A percentile compares a stretch with the other conserved stretches of the same genome.
Conservation (phyloP, 2,113 vertebrate genomes). For the Sorex araneus region DNA sequence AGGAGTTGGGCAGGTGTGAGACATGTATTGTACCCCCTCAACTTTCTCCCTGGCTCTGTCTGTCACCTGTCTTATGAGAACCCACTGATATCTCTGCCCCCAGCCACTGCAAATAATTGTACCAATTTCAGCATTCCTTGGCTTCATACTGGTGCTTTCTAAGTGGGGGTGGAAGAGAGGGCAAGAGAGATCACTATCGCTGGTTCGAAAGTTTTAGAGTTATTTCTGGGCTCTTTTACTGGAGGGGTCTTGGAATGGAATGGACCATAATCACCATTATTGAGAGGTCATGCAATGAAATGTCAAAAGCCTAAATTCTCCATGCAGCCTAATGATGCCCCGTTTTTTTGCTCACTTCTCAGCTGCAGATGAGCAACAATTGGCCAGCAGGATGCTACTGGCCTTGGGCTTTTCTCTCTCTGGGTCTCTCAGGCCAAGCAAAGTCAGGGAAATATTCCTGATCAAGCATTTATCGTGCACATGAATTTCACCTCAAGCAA, state of each 20-base stretch:
- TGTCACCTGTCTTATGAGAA: not conserved
- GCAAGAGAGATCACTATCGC: not conserved
- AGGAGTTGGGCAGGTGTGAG: too few species aligned
- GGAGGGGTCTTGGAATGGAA: not conserved
- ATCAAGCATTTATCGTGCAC: conserved; percentile 67
- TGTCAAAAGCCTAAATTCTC: conserved; percentile 37
- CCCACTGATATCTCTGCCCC: not conserved
- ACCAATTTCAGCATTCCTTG: not conserved
- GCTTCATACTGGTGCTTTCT: not conserved
- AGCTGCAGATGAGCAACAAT: conserved; percentile 1
- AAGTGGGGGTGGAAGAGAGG: not conserved
- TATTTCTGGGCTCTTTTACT: not conserved
- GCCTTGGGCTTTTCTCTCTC: conserved; percentile 58
- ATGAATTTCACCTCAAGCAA: conserved; percentile 69
- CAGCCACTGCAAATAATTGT: not conserved
- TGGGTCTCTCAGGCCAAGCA: not conserved
- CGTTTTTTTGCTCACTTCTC: conserved; percentile 20
- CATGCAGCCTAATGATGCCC: not conserved
- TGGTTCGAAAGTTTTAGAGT: not conserved
- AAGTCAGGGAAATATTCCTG: conserved; percentile 64
- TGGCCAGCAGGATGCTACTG: conserved; percentile 53
- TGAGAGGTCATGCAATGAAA: not conserved
- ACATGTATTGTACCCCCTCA: too few species aligned
- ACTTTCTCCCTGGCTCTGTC: too few species aligned
- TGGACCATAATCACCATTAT: not conserved